These are phyloP conservation scores for Columba janthina DNA, from an alignment of 2,113 vertebrate species.

Conservation along the genomic window DNA sequence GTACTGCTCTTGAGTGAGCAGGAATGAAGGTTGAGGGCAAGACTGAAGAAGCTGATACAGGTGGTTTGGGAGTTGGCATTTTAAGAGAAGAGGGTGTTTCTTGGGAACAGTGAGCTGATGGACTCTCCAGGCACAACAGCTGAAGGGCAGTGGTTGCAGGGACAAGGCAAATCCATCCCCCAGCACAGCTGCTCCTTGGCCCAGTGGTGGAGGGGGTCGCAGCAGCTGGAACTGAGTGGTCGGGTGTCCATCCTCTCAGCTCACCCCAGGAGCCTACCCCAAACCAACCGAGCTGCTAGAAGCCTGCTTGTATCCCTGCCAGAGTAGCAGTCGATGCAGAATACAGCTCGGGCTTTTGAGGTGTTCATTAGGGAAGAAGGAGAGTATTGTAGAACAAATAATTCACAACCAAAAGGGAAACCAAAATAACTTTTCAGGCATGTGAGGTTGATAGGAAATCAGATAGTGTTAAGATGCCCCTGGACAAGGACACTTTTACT, in stretches of 20 bases:
- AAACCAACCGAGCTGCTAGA: not conserved
- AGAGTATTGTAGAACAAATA: not conserved
- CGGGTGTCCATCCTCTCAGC: not conserved
- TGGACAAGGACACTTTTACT: not conserved
- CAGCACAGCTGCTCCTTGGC: not conserved
- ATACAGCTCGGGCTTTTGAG: not conserved
- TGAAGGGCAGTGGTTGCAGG: not conserved
- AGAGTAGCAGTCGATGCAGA: not conserved
- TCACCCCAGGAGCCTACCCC: not conserved
- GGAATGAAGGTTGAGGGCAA: not conserved
- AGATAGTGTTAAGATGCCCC: not conserved
- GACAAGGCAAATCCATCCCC: not conserved
- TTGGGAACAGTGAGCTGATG: not conserved
- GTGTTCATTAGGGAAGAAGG: not conserved
- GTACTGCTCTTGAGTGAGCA: not conserved
- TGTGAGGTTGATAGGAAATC: not conserved
- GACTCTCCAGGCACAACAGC: not conserved
- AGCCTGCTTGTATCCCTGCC: not conserved
- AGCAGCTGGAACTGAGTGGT: not conserved
- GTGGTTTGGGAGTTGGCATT: not conserved
- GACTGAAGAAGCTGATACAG: not conserved
- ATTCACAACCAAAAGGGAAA: not conserved
- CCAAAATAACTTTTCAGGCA: not conserved
- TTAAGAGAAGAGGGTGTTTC: not conserved
- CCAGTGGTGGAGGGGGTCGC: fast-evolving